Base-by-base conservation (phyloP, 2,113 vertebrate genomes). In the Cynopterus brachyotis region DNA sequence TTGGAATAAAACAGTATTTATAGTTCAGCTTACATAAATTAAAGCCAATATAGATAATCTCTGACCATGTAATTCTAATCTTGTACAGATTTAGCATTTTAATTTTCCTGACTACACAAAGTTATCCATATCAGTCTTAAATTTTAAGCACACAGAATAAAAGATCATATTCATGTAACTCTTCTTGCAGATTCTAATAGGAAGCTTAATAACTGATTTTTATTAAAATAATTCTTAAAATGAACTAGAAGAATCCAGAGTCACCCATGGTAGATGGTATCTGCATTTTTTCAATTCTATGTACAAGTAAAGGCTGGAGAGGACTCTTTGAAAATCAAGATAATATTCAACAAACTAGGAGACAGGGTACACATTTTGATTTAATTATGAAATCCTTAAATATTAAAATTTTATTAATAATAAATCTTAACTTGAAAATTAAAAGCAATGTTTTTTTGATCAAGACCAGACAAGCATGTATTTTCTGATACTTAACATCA, bases 381-480 rank as follows among this genome's bases (percentile, higher is more conserved):
- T 86, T 72, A 89, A 86, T 57, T 83, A 75, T 28, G 50, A 19
- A 97, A 53, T 47, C 3, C 40, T 37, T 66, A 30, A 45, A 78
- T 42, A 83, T 7, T 57, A 42, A 80, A 76, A 57, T 28, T 84
- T 94, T 89, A 81, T 62, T 67, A 78, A 64, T 42, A 79, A 86
- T 55, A 92, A 78, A 84, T 80, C 64, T 87, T 97, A 91, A 91
- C 28, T 67, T 42, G 5, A 35, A 91, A 91, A 60, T 75, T 60
- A 92, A 82, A 83, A 82, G 28, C 50, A 87, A 70, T 82, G 40
- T 11, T 92, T 42, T 90, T 50, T 67, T 81, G 19, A 87, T 47
- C 67, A 75, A 87, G 81, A 82, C 62, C 67, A 82, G 50, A 87
- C n/a, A 91, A 91, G 75, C 67, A 75, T 55, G 32, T n/a, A 94